Percentiles rank a stretch among this genome's conserved stretches.
phyloP scores from a whole-genome alignment of 2,797 vertebrate species.

The Urophycis tenuis region DNA sequence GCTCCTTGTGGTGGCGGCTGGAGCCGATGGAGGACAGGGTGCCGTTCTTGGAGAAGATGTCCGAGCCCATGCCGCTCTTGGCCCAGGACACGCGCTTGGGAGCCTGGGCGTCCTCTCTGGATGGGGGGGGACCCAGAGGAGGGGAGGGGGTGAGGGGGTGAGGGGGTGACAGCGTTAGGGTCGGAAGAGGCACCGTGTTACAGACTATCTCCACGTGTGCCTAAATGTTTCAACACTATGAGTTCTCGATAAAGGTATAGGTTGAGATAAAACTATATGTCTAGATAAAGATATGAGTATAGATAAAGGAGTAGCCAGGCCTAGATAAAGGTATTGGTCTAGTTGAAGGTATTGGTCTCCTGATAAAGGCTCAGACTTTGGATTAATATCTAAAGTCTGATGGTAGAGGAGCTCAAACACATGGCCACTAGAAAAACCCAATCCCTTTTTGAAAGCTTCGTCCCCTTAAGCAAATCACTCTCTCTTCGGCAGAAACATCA shows the following conservation, averaged over 20 bases:
- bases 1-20: constrained; percentile 67
- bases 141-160: neutral
- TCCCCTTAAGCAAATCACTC: too few relatives aligned
- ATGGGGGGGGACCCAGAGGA: constrained; percentile 8
- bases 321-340: neutral
- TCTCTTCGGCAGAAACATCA: too few relatives aligned
- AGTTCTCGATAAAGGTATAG: neutral
- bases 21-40: constrained; percentile 88
- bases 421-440: too few relatives aligned
- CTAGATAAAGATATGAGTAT: neutral
- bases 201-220: too few relatives aligned
- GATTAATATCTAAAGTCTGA: too few relatives aligned
- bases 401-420: too few relatives aligned
- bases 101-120: constrained; percentile 88
- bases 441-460: too few relatives aligned
- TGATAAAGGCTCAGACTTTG: too few relatives aligned
- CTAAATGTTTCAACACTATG: too few relatives aligned
- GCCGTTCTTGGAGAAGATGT: constrained; percentile 88
- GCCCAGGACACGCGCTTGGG: constrained; percentile 87
- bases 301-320: neutral
- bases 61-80: constrained; percentile 75
- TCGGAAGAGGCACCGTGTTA: neutral
- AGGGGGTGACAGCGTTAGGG: neutral
- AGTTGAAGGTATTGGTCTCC: neutral
- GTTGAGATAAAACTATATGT: neutral